Evolutionary conservation across 2,797 vertebrate genomes (phyloP), one percentile per base, ranked within the genome.

Genomic region (Babyrousa celebensis): DNA sequence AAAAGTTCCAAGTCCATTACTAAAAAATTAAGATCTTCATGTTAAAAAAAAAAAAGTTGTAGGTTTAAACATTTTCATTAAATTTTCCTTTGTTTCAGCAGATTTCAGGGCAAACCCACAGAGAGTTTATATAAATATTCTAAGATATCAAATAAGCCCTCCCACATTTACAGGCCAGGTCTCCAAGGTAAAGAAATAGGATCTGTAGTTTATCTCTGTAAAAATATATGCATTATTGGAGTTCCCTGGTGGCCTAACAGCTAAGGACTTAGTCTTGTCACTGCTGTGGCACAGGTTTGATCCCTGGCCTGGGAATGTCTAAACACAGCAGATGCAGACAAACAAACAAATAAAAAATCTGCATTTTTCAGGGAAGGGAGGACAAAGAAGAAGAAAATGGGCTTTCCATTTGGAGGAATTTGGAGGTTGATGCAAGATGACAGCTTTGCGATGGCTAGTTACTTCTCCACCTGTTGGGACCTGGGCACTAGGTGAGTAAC

Each of bases 1-100:
- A 89, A 95, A 94, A 89, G 68, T 78, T 54, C 36, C 70, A 52
- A 43, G 36, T 12, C 29, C 40, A 72, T 84, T 77, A 95, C 83
- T 65, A 89, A 93, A 92, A 97, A 96, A 89, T 72, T 54, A 96
- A 93, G 58, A 82, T 85, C 40, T 93, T 85, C 56, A 80, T 52
- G 43, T 63, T 60, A 82, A 95, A 86, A 88, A 94, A 79, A 90
- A 71, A 21, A 71, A 21, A 95, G 25, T 32, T 85, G 0, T 29
- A 65, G 89, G n/a, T 87, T 74, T 82, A 93, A 77, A 82, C 36
- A 56, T 67, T 93, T 83, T 29, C 70, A 84, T 70, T 79, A 18
- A 32, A 68, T 79, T 86, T 93, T 82, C 52, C 67, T 96, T 86
- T 89, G 63, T 91, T 96, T 87, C 48, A 89, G 74, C 43, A 82